These are phyloP conservation scores for Carcharodon carcharias DNA, from an alignment of 2,797 vertebrate species.

Conservation along the genomic window DNA sequence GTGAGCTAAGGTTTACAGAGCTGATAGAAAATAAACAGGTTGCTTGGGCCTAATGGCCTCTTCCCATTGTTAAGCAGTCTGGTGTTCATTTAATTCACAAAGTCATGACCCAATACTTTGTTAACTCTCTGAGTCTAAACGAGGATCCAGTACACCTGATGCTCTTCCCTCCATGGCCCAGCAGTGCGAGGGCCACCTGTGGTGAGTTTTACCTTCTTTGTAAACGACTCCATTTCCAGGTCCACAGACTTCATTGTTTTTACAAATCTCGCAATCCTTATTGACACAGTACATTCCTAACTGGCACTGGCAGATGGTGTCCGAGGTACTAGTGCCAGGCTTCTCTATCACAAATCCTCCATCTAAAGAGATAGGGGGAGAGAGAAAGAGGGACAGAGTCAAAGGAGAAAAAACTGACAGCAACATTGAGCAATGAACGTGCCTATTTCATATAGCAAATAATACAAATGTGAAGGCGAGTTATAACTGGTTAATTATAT, in stretches of 20 bases:
- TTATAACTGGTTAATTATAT: background rate
- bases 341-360: constrained; percentile 5
- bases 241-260: background rate
- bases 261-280: constrained; percentile 30
- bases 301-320: constrained; percentile 15
- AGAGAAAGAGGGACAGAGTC: background rate
- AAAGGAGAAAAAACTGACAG: background rate
- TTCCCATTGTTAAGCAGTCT: background rate
- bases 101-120: background rate
- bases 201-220: background rate
- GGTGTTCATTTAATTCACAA: background rate
- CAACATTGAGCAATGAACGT: background rate
- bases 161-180: background rate
- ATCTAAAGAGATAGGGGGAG: background rate
- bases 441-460: no score
- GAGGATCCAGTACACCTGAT: background rate
- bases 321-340: background rate
- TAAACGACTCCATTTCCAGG: background rate
- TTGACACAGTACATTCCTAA: background rate
- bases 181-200: background rate
- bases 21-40: background rate
- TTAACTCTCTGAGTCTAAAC: background rate
- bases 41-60: background rate
- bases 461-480: background rate
- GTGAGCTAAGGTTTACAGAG: background rate